Evolutionary conservation across 1,140 invertebrate genomes (phyloP), one percentile per base, ranked within the genome.

Genomic region (Odontomachus brunneus): DNA sequence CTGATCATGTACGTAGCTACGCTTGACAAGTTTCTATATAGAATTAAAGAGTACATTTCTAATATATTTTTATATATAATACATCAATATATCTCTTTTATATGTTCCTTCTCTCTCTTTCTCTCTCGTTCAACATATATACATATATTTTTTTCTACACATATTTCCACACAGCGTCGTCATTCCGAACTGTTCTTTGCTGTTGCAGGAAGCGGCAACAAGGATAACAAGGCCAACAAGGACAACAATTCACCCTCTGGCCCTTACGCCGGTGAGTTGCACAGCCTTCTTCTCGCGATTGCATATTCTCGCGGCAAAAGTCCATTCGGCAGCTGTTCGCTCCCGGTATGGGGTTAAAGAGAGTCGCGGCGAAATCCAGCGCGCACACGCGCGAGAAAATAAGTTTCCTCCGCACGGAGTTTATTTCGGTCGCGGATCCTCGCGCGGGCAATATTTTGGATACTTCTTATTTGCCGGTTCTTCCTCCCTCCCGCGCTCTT

Each of bases 151-250:
- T 26, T 59, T 60, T 38, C 14, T 19, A 48, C 29, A 2, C 12
- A 22, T 67, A 44, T 38, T 38, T n/a, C 33, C 22, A 11, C 38
- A 44, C 38, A 7, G 38, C 9, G 14, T 80, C 3, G 17, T 80
- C 69, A 80, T 80, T 80, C 57, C 24, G 33, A 57, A 5, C 49
- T 63, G n/a, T 84, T 72, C 82, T 87, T 89, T 91, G 72, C 88
- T 93, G 93, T 96, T 95, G 72, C 94, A 97, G 96, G 96, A 94
- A 96, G 96, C 93, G 96, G 95, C 93, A 95, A 95, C 90, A 97
- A 95, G 94, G 96, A 96, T 90, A 94, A 94, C 76, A 95, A 96
- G 90, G 95, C 95, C 91, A 95, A 94, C 88, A 96, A 96, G 91
- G 96, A 97, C 90, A 95, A 95, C 83, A 95, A 96, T n/a, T 96